Evolutionary conservation across 2,888 invertebrate species (phyloP), one percentile per base, ranked within the genome.

Genomic region (Drosophila testacea): DNA sequence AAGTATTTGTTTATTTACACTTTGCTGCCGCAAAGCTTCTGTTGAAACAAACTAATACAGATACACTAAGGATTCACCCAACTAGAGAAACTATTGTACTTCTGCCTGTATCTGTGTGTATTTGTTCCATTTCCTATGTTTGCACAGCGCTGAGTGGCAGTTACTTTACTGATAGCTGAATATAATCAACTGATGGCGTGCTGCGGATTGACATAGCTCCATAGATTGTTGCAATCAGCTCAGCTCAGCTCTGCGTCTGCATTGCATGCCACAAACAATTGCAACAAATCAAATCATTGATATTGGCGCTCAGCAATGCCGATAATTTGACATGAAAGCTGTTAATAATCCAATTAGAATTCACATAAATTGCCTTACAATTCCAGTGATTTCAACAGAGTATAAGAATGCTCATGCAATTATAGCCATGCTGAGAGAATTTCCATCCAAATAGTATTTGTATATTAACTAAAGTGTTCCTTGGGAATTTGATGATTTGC

Each of bases 1-100:
- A 69, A 83, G 73, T 59, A 75, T 88, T 83, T 85, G 83, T 76
- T 81, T 88, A 84, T 86, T 84, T 88, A 83, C 87, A 83, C 73
- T 71, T 73, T 63, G 76, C 50, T 72, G 64, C 62, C 56, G 46
- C 63, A 75, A 62, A 78, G 69, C 55, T 65, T 55, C 65, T 72
- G 74, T 64, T 77, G 83, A 73, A 69, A 73, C 54, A 64, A 61
- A 74, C 69, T 66, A 73, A 72, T 62, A 77, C 62, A 57, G 47
- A 46, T 55, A 68, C 46, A 57, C 54, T 57, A 64, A 61, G 69
- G 48, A 67, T 42, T 55, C 60, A 32, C 39, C 30, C 10, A 38
- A 28, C 28, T 22, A 9, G 3, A 32, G 57, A 48, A 62, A 11
- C 52, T 47, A 71, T 75, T 68, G 52, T 71, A n/a, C 16, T 44